A percentile compares a stretch with the other conserved stretches of the same genome.
These are phyloP conservation scores for Platyrinchus mystaceus DNA, from an alignment of 2,797 vertebrate genomes.

Conservation along the genomic window DNA sequence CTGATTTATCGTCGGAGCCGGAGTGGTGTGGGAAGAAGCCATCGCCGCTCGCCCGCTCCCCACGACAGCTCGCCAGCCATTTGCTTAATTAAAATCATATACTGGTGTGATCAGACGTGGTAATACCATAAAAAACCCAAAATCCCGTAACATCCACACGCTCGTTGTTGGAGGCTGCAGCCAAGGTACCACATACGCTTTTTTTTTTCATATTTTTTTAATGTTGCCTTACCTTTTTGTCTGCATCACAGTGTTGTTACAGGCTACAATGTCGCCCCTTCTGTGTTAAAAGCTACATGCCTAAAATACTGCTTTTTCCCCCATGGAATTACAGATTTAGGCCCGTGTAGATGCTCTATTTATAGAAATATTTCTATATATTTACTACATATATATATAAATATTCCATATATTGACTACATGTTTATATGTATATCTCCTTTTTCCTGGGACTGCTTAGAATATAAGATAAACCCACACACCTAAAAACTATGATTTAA, in stretches of 20 bases:
- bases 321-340: neutral
- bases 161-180: conserved; percentile 4
- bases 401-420: neutral
- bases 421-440: neutral
- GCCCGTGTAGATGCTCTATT: neutral
- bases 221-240: neutral
- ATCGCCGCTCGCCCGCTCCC: neutral
- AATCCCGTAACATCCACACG: neutral
- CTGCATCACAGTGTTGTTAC: neutral
- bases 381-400: neutral
- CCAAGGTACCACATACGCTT: neutral
- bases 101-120: neutral
- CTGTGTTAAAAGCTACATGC: neutral
- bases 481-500: neutral
- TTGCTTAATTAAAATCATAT: conserved; percentile 6
- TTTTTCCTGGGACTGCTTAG: neutral
- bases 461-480: neutral
- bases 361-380: neutral
- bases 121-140: neutral
- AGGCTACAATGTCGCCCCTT: neutral
- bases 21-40: neutral
- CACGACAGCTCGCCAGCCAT: neutral
- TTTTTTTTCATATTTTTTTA: neutral
- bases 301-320: neutral
- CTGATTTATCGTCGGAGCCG: neutral